A percentile compares a stretch with the other conserved stretches of the same genome.
Evolutionary conservation across 2,888 invertebrate species (phyloP).

Genomic region (Sinhomidia bicolor): DNA sequence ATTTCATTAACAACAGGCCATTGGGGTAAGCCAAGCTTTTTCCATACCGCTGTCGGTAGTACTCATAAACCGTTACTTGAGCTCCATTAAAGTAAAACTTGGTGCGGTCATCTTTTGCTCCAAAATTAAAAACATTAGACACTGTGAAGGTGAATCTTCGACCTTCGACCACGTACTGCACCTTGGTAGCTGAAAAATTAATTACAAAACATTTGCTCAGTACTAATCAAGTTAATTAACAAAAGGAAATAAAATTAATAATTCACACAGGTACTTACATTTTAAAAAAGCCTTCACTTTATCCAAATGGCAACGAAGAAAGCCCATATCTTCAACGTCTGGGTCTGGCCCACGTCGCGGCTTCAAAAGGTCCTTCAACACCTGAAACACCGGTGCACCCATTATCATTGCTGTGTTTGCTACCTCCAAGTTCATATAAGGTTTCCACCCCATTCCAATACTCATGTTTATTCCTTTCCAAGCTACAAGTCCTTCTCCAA

Average conservation of each 20-base stretch:
- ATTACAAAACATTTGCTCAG: background rate
- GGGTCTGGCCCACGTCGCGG: no score
- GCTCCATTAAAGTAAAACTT: no score
- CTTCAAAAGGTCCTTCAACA: no score
- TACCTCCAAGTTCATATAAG: conserved; percentile 66
- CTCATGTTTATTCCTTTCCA: conserved; percentile 57
- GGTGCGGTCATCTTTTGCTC: no score
- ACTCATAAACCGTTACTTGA: conserved; percentile 43
- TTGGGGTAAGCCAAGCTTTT: conserved; percentile 22
- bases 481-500: conserved; percentile 48
- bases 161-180: conserved; percentile 17
- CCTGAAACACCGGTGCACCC: no score
- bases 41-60: conserved; percentile 48
- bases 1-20: no score
- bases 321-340: no score
- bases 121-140: no score
- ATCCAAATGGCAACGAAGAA: no score
- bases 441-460: conserved; percentile 71
- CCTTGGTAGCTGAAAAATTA: conserved; percentile 48
- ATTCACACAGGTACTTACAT: no score
- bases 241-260: background rate
- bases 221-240: background rate
- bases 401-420: conserved; percentile 52
- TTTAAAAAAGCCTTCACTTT: no score
- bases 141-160: background rate